Conservation (phyloP, 2,888 invertebrate species). For the Papilio elwesi region DNA sequence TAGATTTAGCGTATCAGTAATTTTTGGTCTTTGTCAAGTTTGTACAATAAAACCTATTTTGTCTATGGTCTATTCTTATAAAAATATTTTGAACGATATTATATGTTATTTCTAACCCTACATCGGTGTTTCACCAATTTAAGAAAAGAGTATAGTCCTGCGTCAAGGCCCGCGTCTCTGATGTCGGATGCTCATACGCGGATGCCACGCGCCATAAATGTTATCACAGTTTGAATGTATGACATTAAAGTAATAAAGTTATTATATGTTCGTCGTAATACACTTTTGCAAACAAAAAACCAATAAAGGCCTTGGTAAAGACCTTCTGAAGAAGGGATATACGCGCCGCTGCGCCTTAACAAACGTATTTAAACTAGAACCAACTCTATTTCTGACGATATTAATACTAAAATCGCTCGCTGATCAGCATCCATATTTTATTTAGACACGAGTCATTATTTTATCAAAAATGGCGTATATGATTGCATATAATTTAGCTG, state of each 20-base stretch:
- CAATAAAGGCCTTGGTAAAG: conserved; percentile 54
- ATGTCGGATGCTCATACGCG: too few relatives aligned
- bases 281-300: conserved; percentile 27
- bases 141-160: too few relatives aligned
- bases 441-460: background rate
- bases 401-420: conserved; percentile 11
- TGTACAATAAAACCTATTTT: too few relatives aligned
- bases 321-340: conserved; percentile 56
- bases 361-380: background rate
- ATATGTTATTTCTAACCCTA: too few relatives aligned
- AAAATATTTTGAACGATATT: too few relatives aligned
- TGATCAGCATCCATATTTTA: background rate
- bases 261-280: background rate
- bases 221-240: background rate
- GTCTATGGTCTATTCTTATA: too few relatives aligned
- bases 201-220: too few relatives aligned
- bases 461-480: conserved; percentile 4
- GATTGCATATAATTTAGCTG: conserved; percentile 6
- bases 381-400: background rate
- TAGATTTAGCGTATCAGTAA: too few relatives aligned
- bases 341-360: conserved; percentile 26
- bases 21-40: too few relatives aligned
- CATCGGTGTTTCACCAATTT: too few relatives aligned
- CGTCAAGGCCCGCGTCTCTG: too few relatives aligned
- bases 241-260: background rate